These are phyloP conservation scores for Autographa gamma DNA, from an alignment of 2,888 invertebrate species.

Conservation along the genomic window DNA sequence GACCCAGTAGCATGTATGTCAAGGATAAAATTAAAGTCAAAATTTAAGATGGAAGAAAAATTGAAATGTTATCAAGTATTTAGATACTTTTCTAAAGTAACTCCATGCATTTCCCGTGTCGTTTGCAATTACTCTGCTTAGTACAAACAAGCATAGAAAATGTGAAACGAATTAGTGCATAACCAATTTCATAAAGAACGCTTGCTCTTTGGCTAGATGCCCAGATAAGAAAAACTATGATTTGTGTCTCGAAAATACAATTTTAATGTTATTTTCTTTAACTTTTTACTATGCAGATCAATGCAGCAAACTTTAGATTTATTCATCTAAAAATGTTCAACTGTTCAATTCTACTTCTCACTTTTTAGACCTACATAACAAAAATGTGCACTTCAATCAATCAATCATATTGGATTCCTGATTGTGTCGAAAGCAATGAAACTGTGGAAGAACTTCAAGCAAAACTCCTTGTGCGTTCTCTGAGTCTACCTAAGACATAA, in stretches of 20 bases:
- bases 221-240: conserved; percentile 3
- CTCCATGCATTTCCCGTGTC: background rate
- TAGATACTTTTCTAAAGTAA: background rate
- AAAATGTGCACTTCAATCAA: background rate
- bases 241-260: background rate
- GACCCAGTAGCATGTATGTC: conserved; percentile 9
- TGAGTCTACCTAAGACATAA: too few relatives aligned
- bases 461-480: too few relatives aligned
- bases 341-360: too few relatives aligned
- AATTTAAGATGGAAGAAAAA: background rate
- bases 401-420: too few relatives aligned
- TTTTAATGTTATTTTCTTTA: background rate
- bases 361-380: background rate
- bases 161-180: background rate
- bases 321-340: background rate
- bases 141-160: background rate
- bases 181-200: background rate
- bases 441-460: too few relatives aligned
- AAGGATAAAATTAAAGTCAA: background rate
- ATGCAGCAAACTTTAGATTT: background rate
- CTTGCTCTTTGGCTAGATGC: background rate
- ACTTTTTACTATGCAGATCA: background rate
- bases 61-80: background rate
- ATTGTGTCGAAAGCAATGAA: too few relatives aligned
- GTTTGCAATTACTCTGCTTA: background rate